Evolutionary conservation across 2,113 vertebrate genomes (phyloP), one percentile per base, ranked within the genome.

Genomic region (Pleuronectes platessa): DNA sequence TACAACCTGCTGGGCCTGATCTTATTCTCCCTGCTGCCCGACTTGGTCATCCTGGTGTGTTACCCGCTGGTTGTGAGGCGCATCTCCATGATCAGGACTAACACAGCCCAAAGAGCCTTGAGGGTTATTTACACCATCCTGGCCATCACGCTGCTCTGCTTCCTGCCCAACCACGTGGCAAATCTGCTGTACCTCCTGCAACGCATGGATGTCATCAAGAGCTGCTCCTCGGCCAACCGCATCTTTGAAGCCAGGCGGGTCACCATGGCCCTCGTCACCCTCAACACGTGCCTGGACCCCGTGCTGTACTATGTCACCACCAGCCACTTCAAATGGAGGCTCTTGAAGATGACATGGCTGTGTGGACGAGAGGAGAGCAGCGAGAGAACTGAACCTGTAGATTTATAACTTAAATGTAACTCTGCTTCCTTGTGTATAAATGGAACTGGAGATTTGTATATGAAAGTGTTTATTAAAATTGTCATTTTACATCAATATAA

Each of bases 271-370:
- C 86, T 95, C 1, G 88, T 95, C 68, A 94, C 90, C 62, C 24
- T 95, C 26, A 95, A 95, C 82, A 95, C 94, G 94, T 94, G 81
- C 87, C 87, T 96, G n/a, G 96, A 96, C 87, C 96, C 96, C 0
- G 1, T 97, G 60, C 71, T 97, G 1, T 96, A 95, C 82, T 95
- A 88, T n/a, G 84, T 94, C 85, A 93, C 91, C 79, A 93, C 91
- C 18, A 91, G 82, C 64, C 82, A 93, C 92, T 93, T 79, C 82
- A 80, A 11, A 0, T 94, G 94, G 89, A 80, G 1, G 64, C 45
- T 21, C 12, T 47, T 81, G 2, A 90, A 75, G 76, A 56, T 18
- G 31, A 68, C 31, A 14, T 76, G 40, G 65, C 45, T 89, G 65
- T 76, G 86, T 68, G 62, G 71, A 3, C 15, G n/a, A 3, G 11